Evolutionary conservation across 1,140 invertebrate species (phyloP).

Genomic region (Sarcophaga bullata): DNA sequence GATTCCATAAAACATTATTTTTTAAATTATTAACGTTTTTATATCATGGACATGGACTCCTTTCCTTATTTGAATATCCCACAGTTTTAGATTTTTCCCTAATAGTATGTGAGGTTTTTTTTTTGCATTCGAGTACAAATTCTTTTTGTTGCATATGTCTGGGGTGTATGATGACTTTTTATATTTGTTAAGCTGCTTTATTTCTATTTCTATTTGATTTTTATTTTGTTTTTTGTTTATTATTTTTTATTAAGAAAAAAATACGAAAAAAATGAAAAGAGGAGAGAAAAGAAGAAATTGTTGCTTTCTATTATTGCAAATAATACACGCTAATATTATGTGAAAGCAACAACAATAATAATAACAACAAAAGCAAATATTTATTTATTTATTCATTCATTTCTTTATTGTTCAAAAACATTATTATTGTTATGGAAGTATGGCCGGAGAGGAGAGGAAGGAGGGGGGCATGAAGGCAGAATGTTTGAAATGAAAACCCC

Average conservation of each 20-base stretch:
- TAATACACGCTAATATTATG: constrained; percentile 39
- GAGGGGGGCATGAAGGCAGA: background rate
- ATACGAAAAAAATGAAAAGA: too few species aligned
- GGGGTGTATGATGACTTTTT: constrained; percentile 9
- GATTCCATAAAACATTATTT: too few species aligned
- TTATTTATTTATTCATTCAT: constrained; percentile 33
- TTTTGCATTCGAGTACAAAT: background rate
- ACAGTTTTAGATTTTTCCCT: too few species aligned
- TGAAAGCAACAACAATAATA: too few species aligned
- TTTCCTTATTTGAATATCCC: too few species aligned
- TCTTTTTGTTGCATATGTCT: background rate
- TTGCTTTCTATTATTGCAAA: background rate
- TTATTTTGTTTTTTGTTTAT: background rate
- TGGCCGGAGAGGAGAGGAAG: background rate
- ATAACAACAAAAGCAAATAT: constrained; percentile 22
- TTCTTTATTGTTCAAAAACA: constrained; percentile 11
- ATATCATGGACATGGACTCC: too few species aligned
- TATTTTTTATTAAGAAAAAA: too few species aligned
- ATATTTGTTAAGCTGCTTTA: constrained; percentile 3
- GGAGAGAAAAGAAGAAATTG: background rate
- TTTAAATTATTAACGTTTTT: too few species aligned
- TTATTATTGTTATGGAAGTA: background rate
- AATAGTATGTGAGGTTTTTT: background rate
- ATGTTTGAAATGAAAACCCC: background rate
- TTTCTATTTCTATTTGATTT: background rate